Base-by-base conservation (phyloP, 2,888 invertebrate species). In the Xestia c-nigrum region DNA sequence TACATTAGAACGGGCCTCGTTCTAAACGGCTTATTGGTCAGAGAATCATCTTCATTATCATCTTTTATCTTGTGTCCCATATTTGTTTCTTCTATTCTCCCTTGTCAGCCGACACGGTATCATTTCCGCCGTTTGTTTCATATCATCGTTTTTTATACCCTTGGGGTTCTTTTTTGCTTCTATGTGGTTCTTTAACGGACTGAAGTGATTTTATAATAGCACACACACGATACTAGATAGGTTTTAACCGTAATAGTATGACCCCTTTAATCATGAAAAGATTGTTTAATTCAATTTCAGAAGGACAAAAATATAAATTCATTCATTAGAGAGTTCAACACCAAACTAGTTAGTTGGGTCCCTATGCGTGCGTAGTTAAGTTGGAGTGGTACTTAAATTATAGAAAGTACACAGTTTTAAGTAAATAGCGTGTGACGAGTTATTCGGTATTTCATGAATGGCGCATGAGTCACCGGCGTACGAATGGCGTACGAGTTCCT, bases 391-490 rank as follows among this genome's bases (percentile, higher is more conserved):
- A 47, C 38, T 40, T n/a, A 52, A 80, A 68, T 16, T 19, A 31
- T 59, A 31, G 16, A 59, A 61, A 66, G 43, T 19, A 61, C 50
- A 50, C 31, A 43, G 10, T 70, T 83, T 78, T 65, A 71, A 66
- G 78, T 77, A 24, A 57, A 55, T 74, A 50, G 81, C 82, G 81
- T 70, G 85, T 61, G 65, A 14, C 46, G 70, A 46, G 67, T 71
- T 61, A 70, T 80, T 75, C 63, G 52, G 78, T 46, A 21, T 65
- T 84, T 88, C 81, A 89, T 90, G 90, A 90, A 90, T 90, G 90
- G 84, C 72, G 81, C 65, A 63, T 90, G 89, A 85, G 61, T 89
- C 88, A 89, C 57, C 24, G 12, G 46, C 66, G 66, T 66, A 65
- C 65, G 46, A 63, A n/a, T 43, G 64, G n/a, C 38, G 72, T 76